Percentiles rank a stretch among this genome's conserved stretches.
Evolutionary conservation across 2,888 invertebrate species (phyloP).

Genomic region (Thymelicus sylvestris): DNA sequence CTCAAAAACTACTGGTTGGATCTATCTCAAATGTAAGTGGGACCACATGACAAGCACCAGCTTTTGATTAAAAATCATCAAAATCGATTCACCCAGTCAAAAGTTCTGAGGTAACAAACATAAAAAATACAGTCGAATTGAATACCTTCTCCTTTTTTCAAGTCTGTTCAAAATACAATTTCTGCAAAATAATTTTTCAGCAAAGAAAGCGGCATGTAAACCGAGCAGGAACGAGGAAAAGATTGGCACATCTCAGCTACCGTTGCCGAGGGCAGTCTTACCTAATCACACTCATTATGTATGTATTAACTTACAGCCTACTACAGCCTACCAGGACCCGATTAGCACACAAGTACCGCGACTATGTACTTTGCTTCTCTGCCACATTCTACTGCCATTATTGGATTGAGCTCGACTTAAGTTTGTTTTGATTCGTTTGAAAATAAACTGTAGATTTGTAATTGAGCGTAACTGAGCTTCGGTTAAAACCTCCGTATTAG

Average conservation of each 20-base stretch:
- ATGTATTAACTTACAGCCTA: conserved; percentile 67
- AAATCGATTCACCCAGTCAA: too few relatives aligned
- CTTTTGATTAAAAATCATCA: too few relatives aligned
- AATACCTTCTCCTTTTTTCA: too few relatives aligned
- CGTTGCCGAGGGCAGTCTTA: conserved; percentile 71
- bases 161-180: too few relatives aligned
- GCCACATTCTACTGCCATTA: conserved; percentile 30
- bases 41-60: too few relatives aligned
- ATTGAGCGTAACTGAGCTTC: too few relatives aligned
- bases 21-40: too few relatives aligned
- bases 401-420: not conserved
- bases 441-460: not conserved
- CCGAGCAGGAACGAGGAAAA: conserved; percentile 62
- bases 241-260: conserved; percentile 81
- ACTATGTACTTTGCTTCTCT: conserved; percentile 39
- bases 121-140: too few relatives aligned
- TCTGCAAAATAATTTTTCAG: too few relatives aligned
- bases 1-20: too few relatives aligned
- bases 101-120: too few relatives aligned
- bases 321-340: conserved; percentile 45
- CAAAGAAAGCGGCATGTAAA: conserved; percentile 52
- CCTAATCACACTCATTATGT: conserved; percentile 80
- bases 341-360: conserved; percentile 66
- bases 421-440: not conserved
- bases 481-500: too few relatives aligned